A percentile compares a stretch with the other conserved stretches of the same genome.
Conservation (phyloP, 2,113 vertebrate genomes). For the Tapirus terrestris region DNA sequence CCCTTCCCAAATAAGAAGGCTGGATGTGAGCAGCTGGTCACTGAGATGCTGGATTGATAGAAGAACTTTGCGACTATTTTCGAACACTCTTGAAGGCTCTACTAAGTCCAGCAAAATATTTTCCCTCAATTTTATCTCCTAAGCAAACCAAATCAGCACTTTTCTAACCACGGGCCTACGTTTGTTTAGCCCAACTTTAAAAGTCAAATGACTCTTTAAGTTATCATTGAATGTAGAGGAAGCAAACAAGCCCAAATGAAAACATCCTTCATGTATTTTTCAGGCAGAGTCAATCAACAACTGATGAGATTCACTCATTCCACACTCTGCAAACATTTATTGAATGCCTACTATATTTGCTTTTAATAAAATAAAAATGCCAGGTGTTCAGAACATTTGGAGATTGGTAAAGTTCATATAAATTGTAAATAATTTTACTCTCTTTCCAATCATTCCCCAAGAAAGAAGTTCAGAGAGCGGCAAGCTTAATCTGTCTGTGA, state of each 20-base stretch:
- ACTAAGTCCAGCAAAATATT: background rate
- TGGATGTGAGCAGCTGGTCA: background rate
- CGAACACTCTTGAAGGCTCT: background rate
- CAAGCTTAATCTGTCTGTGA: background rate
- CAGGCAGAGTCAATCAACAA: conserved; percentile 19
- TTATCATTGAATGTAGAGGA: background rate
- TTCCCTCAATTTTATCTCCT: background rate
- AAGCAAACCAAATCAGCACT: background rate
- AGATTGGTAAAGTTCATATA: conserved; percentile 24
- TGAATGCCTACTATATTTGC: background rate
- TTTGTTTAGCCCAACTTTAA: background rate
- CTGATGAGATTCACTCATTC: background rate
- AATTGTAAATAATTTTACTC: conserved; percentile 42
- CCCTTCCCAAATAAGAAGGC: background rate
- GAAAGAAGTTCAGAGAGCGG: background rate
- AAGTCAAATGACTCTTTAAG: background rate
- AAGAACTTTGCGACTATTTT: background rate
- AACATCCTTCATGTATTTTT: conserved; percentile 25
- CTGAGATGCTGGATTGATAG: background rate
- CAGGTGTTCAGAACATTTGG: conserved; percentile 44
- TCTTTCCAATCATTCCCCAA: background rate
- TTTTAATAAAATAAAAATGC: conserved; percentile 62
- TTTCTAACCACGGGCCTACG: background rate
- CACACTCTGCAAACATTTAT: background rate
- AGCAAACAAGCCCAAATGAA: background rate